Base-by-base conservation (phyloP, 2,113 vertebrate genomes). In the Vulpes vulpes region DNA sequence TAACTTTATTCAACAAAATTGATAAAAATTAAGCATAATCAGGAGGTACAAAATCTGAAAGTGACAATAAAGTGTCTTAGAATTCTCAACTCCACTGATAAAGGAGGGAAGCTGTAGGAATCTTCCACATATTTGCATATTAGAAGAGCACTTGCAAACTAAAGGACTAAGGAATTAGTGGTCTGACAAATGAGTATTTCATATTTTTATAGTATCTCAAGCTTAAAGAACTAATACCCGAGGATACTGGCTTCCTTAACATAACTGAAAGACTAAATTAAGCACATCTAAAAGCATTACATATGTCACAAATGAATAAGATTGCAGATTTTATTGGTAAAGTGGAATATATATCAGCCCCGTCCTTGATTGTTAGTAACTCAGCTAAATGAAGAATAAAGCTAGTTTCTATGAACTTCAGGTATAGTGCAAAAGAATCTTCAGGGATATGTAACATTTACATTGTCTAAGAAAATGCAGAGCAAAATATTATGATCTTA, bases 171-270 rank as follows among this genome's bases (percentile, higher is more conserved):
- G 95, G 71, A 76, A 67, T 60, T 93, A 11, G 16, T 60, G 65
- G 60, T 57, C 32, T 86, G n/a, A 79, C 51, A 51, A 83, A 64
- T 51, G 51, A 62, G 9, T 81, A 83, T 59, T 92, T 96, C 25
- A 30, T 19, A 74, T 53, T 92, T 82, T 89, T 91, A 95, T 30
- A 78, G 9, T 30, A 74, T 96, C 78, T 96, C 12, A 76, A 87
- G 80, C 14, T 73, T 92, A 94, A 91, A 67, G 30, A 95, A 92
- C 20, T 62, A 19, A 64, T 74, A 51, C 23, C 59, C n/a, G 43
- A 84, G 49, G n/a, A 85, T 16, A 55, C 25, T 60, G 49, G 15
- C 1, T 73, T 51, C 19, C 35, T 94, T 95, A 84, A 53, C 59
- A 49, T 38, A 83, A 59, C 51, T 27, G 6, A 17, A 91, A 88